Percentiles rank a stretch among this genome's conserved stretches.
Conservation (phyloP, 2,797 vertebrate species). For the Gallirallus australis region DNA sequence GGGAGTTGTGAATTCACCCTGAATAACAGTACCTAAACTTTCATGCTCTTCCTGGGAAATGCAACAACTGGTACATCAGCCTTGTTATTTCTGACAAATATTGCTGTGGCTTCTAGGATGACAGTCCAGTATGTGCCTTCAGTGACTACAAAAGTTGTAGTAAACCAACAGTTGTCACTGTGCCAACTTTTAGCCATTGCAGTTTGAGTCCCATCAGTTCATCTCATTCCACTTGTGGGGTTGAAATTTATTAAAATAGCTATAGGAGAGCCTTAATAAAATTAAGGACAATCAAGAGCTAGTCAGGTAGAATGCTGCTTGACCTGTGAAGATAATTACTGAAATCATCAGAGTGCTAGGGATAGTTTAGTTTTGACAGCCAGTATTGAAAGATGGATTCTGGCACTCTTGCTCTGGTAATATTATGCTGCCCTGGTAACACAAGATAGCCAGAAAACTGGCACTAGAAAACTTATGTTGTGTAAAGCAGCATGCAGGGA, state of each 20-base stretch:
- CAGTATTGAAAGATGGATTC: neutral
- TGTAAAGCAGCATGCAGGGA: neutral
- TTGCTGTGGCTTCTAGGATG: neutral
- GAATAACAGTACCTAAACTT: neutral
- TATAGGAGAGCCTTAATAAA: slow-evolving; percentile 13
- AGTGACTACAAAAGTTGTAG: neutral
- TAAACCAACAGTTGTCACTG: neutral
- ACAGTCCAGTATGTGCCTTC: neutral
- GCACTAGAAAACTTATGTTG: neutral
- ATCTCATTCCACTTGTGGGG: neutral
- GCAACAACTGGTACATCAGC: neutral
- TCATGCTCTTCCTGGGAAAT: neutral
- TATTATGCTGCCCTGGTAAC: neutral
- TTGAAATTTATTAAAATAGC: slow-evolving; percentile 30
- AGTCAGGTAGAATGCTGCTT: slow-evolving; percentile 5
- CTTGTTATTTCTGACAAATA: neutral
- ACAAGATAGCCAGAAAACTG: neutral
- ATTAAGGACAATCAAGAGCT: slow-evolving; percentile 8
- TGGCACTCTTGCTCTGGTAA: neutral
- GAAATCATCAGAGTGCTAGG: neutral
- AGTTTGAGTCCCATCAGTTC: neutral
- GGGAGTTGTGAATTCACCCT: neutral
- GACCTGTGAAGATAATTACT: slow-evolving; percentile 6
- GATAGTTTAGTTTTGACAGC: slow-evolving; percentile 19
- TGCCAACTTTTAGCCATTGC: neutral